Base-by-base conservation (phyloP, 1,140 invertebrate species). In the Drosophila pallidifrons region DNA sequence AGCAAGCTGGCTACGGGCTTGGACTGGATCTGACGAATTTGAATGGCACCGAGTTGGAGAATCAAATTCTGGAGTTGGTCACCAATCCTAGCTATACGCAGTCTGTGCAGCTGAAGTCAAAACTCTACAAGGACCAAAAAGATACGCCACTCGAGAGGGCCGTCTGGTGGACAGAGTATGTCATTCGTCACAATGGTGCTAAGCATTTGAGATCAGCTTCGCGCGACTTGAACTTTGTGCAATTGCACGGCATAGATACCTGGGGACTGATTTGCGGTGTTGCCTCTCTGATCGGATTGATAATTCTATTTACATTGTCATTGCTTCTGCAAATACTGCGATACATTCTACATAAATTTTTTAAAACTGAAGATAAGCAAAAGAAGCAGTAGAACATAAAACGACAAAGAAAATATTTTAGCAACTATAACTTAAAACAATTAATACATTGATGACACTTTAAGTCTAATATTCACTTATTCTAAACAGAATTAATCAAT, bases 161-260 rank as follows among this genome's bases (percentile, higher is more conserved):
- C 1, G 93, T 96, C 1, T 96, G 94, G 93, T 96, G 96, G 95
- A 93, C 94, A 0, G 96, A 97, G 80, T 95, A 96, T 71, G 94
- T 96, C 1, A 93, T 94, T 1, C 93, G 93, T 13, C 92, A 95
- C 45, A 73, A 93, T 15, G 93, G 93, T 2, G 92, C 92, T 1
- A 49, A 55, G 1, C 82, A 91, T 47, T 60, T 93, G 60, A 74
- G 79, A 32, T 67, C 77, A 6, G 73, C 77, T 10, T 77, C 80
- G 16, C 69, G 73, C 5, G 67, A 92, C 10, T 54, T 92, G 5
- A 79, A 58, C 11, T 79, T 90, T 4, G 4, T 77, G 43, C 93
- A 95, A 75, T 93, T 94, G 51, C 93, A 95, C 43, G 87, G 94
- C 28, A 59, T 95, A 7, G 95, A 95, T 86, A 79, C 78, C 0